Evolutionary conservation across 92 coral and sea anemone genomes (phyloP), one percentile per base, ranked within the genome.

Genomic region (Zoanthus solanderi): DNA sequence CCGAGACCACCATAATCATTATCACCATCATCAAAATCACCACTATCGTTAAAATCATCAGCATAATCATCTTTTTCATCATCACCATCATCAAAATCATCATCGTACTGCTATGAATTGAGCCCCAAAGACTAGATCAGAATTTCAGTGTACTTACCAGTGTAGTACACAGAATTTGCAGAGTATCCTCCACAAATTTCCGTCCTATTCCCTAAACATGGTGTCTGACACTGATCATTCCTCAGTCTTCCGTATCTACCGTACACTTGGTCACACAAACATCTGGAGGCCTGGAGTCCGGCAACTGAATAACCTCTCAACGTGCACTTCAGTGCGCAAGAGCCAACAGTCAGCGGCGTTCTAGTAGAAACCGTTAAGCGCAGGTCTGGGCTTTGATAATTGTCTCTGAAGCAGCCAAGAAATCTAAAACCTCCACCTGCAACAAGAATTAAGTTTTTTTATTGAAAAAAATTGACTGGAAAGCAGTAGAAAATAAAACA

Each of bases 111-210:
- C 58, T 3, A 53, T 53, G 58, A 53, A 53, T 53, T 53, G 5
- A 53, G 58, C 58, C 58, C 58, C 58, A 53, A 53, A 53, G 58
- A 53, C 58, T 53, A 0, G 58, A 53, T 53, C 58, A 53, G 58
- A 53, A 53, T 53, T 53, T 11, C 12, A 7, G 56, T 50, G 14
- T 7, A 77, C 91, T 85, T 47, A 97, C 99, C 99, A 74, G 99
- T 97, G 87, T 84, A 97, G 83, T 93, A 97, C 54, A 97, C 53
- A 1, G 97, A 90, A 86, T 93, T 97, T 87, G 92, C 93, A 66
- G 93, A 79, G 28, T 81, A 90, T 89, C 99, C 99, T 50, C 99
- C 99, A 69, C 99, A 97, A 31, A 91, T 89, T 65, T 95, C 99
- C 37, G 87, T 79, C 50, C 84, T 88, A 84, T 94, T 92, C 56